Base-by-base conservation (phyloP, 2,797 vertebrate genomes). In the Notoglanidium macrostoma region DNA sequence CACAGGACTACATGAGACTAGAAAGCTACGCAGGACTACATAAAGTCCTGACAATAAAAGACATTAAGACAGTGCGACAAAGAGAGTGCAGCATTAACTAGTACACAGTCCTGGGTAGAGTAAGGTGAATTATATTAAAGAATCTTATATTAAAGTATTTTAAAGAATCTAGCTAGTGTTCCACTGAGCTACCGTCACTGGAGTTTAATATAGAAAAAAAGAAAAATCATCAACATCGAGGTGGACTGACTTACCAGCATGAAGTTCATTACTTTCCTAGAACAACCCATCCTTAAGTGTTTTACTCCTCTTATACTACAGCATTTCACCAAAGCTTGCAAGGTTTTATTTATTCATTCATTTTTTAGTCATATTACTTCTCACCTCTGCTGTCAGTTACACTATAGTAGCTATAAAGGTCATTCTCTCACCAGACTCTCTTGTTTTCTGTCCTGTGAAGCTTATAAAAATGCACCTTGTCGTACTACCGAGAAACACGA, bases 241-340 rank as follows among this genome's bases (percentile, higher is more conserved):
- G 15, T 21, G n/a, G 29, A 2, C 10, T 26, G 40, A 68, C 67
- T 19, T 68, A 68, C 9, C 26, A 12, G 26, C 61, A 63, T 0
- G 0, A 35, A 5, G 4, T 2, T 29, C 23, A 76, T 9, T 51
- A 51, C 1, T 51, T n/a, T 14, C 2, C 21, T 49, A 0, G 0
- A 40, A 19, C 40, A 29, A 7, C 15, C 46, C 14, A 51, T 17
- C 73, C 11, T 29, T 26, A 15, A 15, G 73, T 54, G 46, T 54
- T 29, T 9, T 21, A 72, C 35, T 19, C 9, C 9, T 46, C 19
- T 73, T 72, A 40, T 8, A 44, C 35, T 9, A 10, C 35, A 72
- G 7, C 11, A 29, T 14, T 23, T 12, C 46, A 1, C 46, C 70
- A 12, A 23, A 40, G 9, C 40, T 44, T 15, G 49, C 12, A 5